A percentile compares a stretch with the other conserved stretches of the same genome.
phyloP scores from a whole-genome alignment of 2,888 invertebrate species.

The Ptychoptera contaminata region DNA sequence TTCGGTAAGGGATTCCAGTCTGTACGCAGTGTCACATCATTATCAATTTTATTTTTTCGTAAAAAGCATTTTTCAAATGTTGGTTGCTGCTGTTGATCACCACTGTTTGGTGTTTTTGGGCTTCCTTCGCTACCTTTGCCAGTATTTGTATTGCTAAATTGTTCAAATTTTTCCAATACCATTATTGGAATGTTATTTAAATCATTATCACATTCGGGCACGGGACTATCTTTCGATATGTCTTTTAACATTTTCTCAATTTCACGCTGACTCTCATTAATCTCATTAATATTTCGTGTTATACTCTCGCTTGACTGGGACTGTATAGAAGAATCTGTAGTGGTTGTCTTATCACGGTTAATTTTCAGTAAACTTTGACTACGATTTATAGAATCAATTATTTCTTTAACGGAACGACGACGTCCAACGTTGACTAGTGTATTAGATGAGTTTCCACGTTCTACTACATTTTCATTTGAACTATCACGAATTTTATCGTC shows the following conservation, averaged over 20 bases:
- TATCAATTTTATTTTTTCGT: neutral
- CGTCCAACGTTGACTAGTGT: slow-evolving; percentile 7
- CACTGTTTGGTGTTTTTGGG: neutral
- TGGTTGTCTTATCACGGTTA: slow-evolving; percentile 13
- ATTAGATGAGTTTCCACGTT: neutral
- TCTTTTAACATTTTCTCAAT: slow-evolving; percentile 2
- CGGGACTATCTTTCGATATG: neutral
- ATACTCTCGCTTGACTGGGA: slow-evolving; percentile 2
- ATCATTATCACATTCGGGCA: slow-evolving; percentile 8
- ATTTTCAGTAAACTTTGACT: slow-evolving; percentile 25
- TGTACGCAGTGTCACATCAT: slow-evolving; percentile 19
- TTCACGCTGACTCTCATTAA: slow-evolving; percentile 4
- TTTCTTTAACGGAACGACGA: slow-evolving; percentile 16
- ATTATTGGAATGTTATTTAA: slow-evolving; percentile 9
- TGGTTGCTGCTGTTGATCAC: neutral
- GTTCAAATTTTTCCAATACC: slow-evolving; percentile 10
- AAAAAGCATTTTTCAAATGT: slow-evolving; percentile 22
- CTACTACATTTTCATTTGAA: neutral
- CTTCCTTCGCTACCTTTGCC: neutral
- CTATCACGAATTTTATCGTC: slow-evolving; percentile 1
- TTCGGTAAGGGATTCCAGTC: slow-evolving; percentile 32
- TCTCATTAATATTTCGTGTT: slow-evolving; percentile 7
- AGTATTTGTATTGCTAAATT: slow-evolving; percentile 9
- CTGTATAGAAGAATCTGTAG: neutral
- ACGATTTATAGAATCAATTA: slow-evolving; percentile 30